phyloP scores from a whole-genome alignment of 2,888 invertebrate genomes.

The Unio delphinus region DNA sequence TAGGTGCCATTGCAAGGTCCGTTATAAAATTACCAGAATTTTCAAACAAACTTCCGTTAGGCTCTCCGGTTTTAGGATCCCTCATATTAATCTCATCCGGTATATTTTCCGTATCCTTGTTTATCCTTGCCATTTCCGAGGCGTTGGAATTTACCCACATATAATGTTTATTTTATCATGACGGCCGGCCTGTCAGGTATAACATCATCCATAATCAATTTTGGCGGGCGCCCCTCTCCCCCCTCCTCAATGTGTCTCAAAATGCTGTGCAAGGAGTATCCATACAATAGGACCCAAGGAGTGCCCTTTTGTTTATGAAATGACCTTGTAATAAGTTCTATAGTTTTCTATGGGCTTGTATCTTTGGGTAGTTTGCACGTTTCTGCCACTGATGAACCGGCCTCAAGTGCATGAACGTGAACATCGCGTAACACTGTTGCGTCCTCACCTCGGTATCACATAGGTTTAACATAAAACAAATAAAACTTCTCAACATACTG shows the following conservation, averaged over 20 bases:
- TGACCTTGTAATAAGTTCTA: constrained; percentile 5
- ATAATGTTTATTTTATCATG: constrained; percentile 29
- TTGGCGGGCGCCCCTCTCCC: constrained; percentile 9
- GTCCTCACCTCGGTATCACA: background rate
- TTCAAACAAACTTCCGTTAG: constrained; percentile 32
- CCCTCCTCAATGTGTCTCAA: constrained; percentile 9
- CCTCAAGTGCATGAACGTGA: constrained; percentile 29
- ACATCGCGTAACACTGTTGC: constrained; percentile 21
- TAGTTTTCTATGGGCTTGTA: constrained; percentile 5
- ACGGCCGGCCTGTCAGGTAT: constrained; percentile 15
- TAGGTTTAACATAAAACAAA: no score
- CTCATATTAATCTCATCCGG: constrained; percentile 28
- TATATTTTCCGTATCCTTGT: constrained; percentile 5
- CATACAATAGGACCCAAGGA: constrained; percentile 22
- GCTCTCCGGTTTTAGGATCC: constrained; percentile 8
- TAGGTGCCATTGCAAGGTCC: constrained; percentile 16
- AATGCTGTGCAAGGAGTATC: constrained; percentile 20
- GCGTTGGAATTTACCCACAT: constrained; percentile 31
- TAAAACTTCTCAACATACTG: no score
- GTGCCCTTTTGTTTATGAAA: constrained; percentile 6
- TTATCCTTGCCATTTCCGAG: constrained; percentile 10
- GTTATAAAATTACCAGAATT: constrained; percentile 18
- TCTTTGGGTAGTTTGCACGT: constrained; percentile 9
- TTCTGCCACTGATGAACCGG: constrained; percentile 8
- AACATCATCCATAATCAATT: constrained; percentile 15